Evolutionary conservation across 2,113 vertebrate genomes (phyloP).

Genomic region (Aldabrachelys gigantea): DNA sequence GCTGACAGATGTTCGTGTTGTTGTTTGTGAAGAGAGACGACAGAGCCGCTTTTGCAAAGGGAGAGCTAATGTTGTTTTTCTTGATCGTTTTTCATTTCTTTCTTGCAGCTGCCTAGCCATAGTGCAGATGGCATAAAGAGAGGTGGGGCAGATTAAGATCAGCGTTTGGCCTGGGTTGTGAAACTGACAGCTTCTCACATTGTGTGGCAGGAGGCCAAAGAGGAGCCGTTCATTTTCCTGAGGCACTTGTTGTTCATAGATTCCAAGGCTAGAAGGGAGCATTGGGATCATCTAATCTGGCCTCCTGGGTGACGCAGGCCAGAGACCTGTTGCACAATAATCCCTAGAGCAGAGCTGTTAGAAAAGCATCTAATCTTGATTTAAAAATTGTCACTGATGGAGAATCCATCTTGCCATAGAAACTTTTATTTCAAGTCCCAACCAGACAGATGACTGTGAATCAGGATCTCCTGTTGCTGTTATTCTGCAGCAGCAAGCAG

Average conservation of each 20-base stretch:
- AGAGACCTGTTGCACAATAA: neutral
- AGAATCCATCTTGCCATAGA: neutral
- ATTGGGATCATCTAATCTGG: neutral
- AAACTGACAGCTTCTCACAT: neutral
- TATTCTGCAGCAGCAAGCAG: neutral
- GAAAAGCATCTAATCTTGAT: neutral
- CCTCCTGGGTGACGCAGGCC: neutral
- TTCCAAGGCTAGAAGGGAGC: neutral
- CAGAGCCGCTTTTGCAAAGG: neutral
- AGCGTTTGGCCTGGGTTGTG: neutral
- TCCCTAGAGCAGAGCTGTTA: neutral
- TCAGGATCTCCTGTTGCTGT: neutral
- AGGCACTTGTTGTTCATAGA: neutral
- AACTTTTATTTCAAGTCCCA: neutral
- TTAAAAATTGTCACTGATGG: neutral
- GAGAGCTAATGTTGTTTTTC: neutral
- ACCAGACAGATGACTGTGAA: neutral
- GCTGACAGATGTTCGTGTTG: neutral
- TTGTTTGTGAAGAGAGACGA: neutral
- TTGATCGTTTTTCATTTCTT: neutral
- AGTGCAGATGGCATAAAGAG: neutral
- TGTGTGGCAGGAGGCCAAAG: neutral
- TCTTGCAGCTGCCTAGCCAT: neutral
- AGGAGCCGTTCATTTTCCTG: neutral
- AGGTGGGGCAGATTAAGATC: neutral